phyloP scores from a whole-genome alignment of 64 coral and sea anemone genomes.

The Montipora cactus region DNA sequence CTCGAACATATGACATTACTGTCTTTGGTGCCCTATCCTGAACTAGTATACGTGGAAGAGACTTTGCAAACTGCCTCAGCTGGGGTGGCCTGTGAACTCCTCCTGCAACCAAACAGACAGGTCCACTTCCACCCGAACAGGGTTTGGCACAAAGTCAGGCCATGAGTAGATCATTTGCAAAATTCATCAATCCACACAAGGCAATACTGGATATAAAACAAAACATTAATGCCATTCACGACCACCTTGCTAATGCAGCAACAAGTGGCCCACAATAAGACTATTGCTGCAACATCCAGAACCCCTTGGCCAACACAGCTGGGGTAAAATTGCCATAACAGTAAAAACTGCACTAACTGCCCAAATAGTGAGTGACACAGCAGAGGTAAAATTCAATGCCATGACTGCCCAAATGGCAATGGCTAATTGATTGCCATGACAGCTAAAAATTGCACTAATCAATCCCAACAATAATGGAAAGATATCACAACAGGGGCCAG shows the following conservation, averaged over 20 bases:
- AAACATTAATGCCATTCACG: not conserved
- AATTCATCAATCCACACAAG: not conserved
- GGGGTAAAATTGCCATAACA: not conserved
- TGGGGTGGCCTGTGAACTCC: not conserved
- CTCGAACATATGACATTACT: slow-evolving; percentile 30
- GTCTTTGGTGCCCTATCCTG: slow-evolving; percentile 55
- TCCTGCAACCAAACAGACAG: not conserved
- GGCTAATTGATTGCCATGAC: no score
- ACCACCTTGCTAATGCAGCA: not conserved
- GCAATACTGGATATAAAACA: not conserved
- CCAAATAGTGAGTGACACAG: not conserved
- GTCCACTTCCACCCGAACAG: slow-evolving; percentile 13
- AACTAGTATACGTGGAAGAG: slow-evolving; percentile 34
- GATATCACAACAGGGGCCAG: not conserved
- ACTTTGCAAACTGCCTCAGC: not conserved
- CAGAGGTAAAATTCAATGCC: no score
- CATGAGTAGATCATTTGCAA: not conserved
- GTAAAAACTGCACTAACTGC: not conserved
- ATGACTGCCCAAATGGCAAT: no score
- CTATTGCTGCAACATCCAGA: no score
- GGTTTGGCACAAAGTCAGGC: not conserved
- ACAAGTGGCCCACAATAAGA: not conserved
- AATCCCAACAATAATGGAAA: not conserved
- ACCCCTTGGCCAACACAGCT: not conserved
- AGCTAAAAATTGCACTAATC: no score